A percentile compares a stretch with the other conserved stretches of the same genome.
Conservation (phyloP, 2,888 invertebrate species). For the Glaucopsyche alexis region DNA sequence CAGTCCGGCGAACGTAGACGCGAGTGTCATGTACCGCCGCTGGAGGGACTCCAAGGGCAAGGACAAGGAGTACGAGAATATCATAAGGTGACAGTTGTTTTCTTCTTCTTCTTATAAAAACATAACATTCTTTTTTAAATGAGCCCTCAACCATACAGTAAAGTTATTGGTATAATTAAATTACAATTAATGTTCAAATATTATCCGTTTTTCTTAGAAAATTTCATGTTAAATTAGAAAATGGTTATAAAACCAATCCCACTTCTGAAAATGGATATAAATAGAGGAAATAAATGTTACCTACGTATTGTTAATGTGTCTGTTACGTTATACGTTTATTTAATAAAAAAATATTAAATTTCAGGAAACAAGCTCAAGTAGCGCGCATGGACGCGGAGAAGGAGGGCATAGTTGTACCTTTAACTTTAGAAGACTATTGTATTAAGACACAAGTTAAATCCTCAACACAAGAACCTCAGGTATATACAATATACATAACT, state of each 20-base stretch:
- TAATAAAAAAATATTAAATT: conserved; percentile 41
- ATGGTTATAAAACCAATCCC: no score
- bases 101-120: neutral
- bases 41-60: conserved; percentile 99
- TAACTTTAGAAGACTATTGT: conserved; percentile 99
- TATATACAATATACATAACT: conserved; percentile 51
- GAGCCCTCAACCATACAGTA: no score
- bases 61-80: conserved; percentile 99
- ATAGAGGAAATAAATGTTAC: no score
- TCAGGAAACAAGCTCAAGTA: conserved; percentile 97
- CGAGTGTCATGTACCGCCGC: conserved; percentile 99
- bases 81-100: conserved; percentile 87
- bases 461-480: conserved; percentile 87
- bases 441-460: conserved; percentile 95
- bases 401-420: conserved; percentile 97
- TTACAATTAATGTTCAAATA: no score
- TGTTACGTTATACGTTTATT: neutral
- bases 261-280: no score
- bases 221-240: no score
- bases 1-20: conserved; percentile 99
- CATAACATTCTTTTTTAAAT: no score
- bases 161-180: no score
- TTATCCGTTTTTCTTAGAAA: no score
- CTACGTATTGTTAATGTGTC: no score
- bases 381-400: conserved; percentile 97